Evolutionary conservation across 64 coral and sea anemone species (phyloP).

Genomic region (Actinia tenebrosa): DNA sequence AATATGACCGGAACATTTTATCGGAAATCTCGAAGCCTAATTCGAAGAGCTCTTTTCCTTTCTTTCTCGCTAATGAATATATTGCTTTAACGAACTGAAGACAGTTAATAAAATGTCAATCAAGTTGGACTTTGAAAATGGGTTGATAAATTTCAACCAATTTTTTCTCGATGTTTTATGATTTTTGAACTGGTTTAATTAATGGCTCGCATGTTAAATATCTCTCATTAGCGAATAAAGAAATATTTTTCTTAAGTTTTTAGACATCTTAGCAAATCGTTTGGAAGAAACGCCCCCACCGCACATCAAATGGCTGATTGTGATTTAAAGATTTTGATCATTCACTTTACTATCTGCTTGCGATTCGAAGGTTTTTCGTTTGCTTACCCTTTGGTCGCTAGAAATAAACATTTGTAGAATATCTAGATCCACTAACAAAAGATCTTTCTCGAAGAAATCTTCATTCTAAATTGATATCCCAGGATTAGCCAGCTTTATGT

Average conservation of each 20-base stretch:
- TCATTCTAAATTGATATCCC: neutral
- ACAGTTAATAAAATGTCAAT: neutral
- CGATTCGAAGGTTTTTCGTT: neutral
- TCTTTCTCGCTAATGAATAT: slow-evolving; percentile 6
- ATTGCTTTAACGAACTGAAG: neutral
- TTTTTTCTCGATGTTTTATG: too few relatives aligned
- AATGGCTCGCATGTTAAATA: too few relatives aligned
- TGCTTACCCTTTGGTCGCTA: neutral
- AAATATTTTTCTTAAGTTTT: neutral
- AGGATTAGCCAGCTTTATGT: neutral
- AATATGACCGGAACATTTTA: slow-evolving; percentile 12
- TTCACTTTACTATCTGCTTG: neutral
- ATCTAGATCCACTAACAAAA: neutral
- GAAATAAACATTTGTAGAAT: neutral
- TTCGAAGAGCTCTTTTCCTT: neutral
- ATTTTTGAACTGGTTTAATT: too few relatives aligned
- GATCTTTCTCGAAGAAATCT: neutral
- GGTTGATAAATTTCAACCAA: neutral
- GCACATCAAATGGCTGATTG: too few relatives aligned
- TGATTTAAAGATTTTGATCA: too few relatives aligned
- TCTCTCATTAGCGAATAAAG: too few relatives aligned
- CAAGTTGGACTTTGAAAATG: neutral
- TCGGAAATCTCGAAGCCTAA: slow-evolving; percentile 15
- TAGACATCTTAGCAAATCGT: neutral
- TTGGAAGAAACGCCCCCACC: neutral